Evolutionary conservation across 2,888 invertebrate species (phyloP).

Genomic region (Brachynemurus nebulosus): DNA sequence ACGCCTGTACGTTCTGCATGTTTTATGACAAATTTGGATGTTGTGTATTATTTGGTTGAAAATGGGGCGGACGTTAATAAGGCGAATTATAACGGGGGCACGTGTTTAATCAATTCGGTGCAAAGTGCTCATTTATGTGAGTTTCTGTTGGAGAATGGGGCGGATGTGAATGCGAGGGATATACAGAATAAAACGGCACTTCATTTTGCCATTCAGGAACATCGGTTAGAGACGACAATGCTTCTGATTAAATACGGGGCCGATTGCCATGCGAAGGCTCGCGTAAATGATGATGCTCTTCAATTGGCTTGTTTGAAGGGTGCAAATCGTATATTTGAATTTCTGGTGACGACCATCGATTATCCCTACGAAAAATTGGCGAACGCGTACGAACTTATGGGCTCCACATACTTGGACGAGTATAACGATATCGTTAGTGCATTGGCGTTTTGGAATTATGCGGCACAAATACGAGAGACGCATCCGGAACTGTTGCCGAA

Average conservation of each 20-base stretch:
- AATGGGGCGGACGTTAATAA: slow-evolving; percentile 72
- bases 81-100: slow-evolving; percentile 83
- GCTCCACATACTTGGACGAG: slow-evolving; percentile 78
- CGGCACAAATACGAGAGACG: slow-evolving; percentile 46
- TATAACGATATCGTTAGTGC: slow-evolving; percentile 61
- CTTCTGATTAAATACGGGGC: slow-evolving; percentile 68
- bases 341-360: slow-evolving; percentile 45
- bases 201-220: slow-evolving; percentile 85
- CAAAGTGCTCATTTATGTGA: slow-evolving; percentile 72
- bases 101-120: slow-evolving; percentile 86
- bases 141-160: slow-evolving; percentile 66
- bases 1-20: slow-evolving; percentile 84
- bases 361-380: slow-evolving; percentile 58
- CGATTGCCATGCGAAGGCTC: slow-evolving; percentile 57
- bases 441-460: slow-evolving; percentile 64
- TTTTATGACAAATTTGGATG: slow-evolving; percentile 79
- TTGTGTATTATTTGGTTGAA: slow-evolving; percentile 59
- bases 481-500: slow-evolving; percentile 29
- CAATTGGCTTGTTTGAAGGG: slow-evolving; percentile 76
- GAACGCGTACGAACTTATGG: slow-evolving; percentile 79
- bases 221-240: slow-evolving; percentile 69
- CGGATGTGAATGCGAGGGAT: slow-evolving; percentile 73
- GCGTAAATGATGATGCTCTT: slow-evolving; percentile 78
- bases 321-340: slow-evolving; percentile 54
- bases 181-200: slow-evolving; percentile 83